Conservation (phyloP, 2,797 vertebrate genomes). For the Acipenser transmontanus region DNA sequence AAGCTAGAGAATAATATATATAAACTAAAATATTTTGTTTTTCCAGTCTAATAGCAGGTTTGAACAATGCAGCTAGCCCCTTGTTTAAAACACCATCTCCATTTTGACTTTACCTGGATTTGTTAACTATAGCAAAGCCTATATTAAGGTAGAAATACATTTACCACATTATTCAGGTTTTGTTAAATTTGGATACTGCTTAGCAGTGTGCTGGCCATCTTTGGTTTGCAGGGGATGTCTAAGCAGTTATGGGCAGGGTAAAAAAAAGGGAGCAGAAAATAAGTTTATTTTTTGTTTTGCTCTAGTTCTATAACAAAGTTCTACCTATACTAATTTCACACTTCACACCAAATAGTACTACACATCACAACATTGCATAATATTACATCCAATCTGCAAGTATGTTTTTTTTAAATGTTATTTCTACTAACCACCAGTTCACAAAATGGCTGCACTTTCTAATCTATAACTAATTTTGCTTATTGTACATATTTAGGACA, state of each 20-base stretch:
- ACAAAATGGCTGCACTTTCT: constrained; percentile 81
- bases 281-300: too few relatives aligned
- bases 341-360: constrained; percentile 79
- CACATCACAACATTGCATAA: constrained; percentile 83
- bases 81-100: constrained; percentile 63
- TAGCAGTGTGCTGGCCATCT: constrained; percentile 75
- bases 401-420: too few relatives aligned
- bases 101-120: constrained; percentile 70
- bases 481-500: constrained; percentile 85
- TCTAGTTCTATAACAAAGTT: constrained; percentile 52
- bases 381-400: constrained; percentile 80
- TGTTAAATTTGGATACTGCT: constrained; percentile 67
- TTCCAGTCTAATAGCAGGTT: constrained; percentile 25
- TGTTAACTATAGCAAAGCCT: constrained; percentile 50
- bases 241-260: constrained; percentile 34
- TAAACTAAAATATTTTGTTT: not conserved
- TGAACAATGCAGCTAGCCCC: constrained; percentile 64
- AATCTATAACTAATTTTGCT: constrained; percentile 84
- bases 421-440: constrained; percentile 68
- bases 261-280: too few relatives aligned
- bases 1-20: constrained; percentile 1
- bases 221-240: constrained; percentile 68
- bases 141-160: constrained; percentile 36
- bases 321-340: constrained; percentile 72
- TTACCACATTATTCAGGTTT: constrained; percentile 48